Conservation (phyloP, 2,797 vertebrate species). For the Oryzias sinensis region DNA sequence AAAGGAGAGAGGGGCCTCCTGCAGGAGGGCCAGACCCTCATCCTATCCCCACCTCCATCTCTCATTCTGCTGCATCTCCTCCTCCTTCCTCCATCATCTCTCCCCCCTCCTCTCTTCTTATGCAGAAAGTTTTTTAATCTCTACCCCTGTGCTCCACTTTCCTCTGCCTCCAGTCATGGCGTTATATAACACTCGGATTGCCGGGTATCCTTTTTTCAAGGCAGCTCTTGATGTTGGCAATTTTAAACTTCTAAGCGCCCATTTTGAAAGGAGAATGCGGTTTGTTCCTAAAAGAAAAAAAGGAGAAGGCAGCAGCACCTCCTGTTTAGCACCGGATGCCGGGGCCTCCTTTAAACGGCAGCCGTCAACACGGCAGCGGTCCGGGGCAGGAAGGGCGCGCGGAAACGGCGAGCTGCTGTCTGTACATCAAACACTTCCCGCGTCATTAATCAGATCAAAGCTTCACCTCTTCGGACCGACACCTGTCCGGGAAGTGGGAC, state of each 20-base stretch:
- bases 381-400: constrained; percentile 32
- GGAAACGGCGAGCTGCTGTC: constrained; percentile 31
- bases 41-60: constrained; percentile 49
- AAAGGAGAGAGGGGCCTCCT: constrained; percentile 52
- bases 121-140: constrained; percentile 73
- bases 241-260: constrained; percentile 65
- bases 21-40: constrained; percentile 35
- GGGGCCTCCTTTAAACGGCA: constrained; percentile 34
- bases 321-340: constrained; percentile 30
- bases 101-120: constrained; percentile 47
- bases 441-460: constrained; percentile 51
- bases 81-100: constrained; percentile 51
- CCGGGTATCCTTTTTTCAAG: constrained; percentile 65
- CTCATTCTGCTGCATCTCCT: constrained; percentile 54
- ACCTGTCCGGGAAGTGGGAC: constrained; percentile 2
- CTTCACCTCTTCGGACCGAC: constrained; percentile 24
- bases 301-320: constrained; percentile 46
- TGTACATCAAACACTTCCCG: constrained; percentile 40
- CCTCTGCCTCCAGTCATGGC: constrained; percentile 67
- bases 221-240: constrained; percentile 71
- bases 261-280: constrained; percentile 52
- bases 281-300: constrained; percentile 44
- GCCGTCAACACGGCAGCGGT: constrained; percentile 25
- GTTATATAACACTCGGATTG: constrained; percentile 69
- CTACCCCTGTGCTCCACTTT: constrained; percentile 72